phyloP scores from a whole-genome alignment of 1,140 invertebrate species.

The Sipha flava region DNA sequence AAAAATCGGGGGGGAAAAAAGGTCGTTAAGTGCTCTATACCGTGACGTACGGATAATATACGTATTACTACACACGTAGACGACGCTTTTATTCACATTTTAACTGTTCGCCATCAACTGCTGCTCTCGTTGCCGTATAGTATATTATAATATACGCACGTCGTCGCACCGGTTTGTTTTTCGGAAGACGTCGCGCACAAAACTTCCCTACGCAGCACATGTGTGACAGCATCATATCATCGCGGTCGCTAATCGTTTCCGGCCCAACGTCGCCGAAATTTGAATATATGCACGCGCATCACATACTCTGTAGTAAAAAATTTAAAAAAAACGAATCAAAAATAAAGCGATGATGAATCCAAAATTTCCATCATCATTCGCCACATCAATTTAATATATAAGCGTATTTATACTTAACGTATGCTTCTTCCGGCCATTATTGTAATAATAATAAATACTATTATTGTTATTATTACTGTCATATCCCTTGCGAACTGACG shows the following conservation, averaged over 20 bases:
- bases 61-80: not conserved
- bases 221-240: not conserved
- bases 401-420: too few relatives aligned
- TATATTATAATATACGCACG: too few relatives aligned
- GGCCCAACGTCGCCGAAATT: constrained; percentile 14
- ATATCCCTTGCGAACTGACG: too few relatives aligned
- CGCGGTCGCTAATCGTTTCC: constrained; percentile 28
- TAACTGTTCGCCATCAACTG: not conserved
- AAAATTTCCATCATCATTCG: constrained; percentile 5
- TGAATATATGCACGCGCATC: not conserved
- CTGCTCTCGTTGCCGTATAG: too few relatives aligned
- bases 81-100: not conserved
- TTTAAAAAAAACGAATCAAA: not conserved
- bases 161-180: not conserved
- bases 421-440: not conserved
- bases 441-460: not conserved
- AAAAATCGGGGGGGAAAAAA: not conserved
- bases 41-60: not conserved
- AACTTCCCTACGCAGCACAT: not conserved
- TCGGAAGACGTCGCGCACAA: constrained; percentile 2
- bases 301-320: too few relatives aligned
- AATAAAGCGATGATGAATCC: not conserved
- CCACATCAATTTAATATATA: not conserved
- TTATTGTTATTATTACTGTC: too few relatives aligned
- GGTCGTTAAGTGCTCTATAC: not conserved